phyloP scores from a whole-genome alignment of 2,113 vertebrate species.

The Urocynchramus pylzowi region DNA sequence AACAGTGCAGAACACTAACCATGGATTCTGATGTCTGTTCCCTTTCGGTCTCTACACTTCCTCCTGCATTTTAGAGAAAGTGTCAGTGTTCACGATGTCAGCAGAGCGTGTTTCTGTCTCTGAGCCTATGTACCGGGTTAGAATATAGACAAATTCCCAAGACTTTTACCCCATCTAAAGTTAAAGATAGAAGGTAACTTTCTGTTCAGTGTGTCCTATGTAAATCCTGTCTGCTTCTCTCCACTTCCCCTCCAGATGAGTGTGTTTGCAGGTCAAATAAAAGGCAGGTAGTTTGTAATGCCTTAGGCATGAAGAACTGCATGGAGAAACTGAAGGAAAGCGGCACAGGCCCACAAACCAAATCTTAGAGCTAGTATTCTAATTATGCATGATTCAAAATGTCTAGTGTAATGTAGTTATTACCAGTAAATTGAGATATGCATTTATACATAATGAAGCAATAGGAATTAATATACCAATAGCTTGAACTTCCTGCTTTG shows the following conservation, averaged over 20 bases:
- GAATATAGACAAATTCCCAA: background rate
- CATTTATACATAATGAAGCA: conserved; percentile 78
- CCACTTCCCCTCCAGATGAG: background rate
- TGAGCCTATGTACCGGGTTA: background rate
- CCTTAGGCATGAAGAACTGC: background rate
- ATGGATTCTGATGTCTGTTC: background rate
- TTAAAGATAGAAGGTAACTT: background rate
- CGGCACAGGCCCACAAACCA: conserved; percentile 64
- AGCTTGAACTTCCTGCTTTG: conserved; percentile 74
- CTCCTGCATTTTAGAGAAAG: background rate
- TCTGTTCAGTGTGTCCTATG: background rate
- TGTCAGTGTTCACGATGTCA: background rate
- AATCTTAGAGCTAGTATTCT: conserved; percentile 67
- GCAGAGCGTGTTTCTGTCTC: background rate
- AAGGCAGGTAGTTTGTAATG: background rate
- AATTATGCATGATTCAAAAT: conserved; percentile 75
- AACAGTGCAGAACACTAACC: background rate
- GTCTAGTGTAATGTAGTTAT: conserved; percentile 70
- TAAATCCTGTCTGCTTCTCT: conserved; percentile 25
- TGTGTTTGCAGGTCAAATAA: conserved; percentile 45
- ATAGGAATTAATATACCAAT: conserved; percentile 76
- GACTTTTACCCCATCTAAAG: background rate
- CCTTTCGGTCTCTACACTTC: background rate
- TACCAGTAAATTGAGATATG: conserved; percentile 75
- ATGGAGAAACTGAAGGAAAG: conserved; percentile 52